Evolutionary conservation across 2,797 vertebrate species (phyloP).

Genomic region (Brotula barbata): DNA sequence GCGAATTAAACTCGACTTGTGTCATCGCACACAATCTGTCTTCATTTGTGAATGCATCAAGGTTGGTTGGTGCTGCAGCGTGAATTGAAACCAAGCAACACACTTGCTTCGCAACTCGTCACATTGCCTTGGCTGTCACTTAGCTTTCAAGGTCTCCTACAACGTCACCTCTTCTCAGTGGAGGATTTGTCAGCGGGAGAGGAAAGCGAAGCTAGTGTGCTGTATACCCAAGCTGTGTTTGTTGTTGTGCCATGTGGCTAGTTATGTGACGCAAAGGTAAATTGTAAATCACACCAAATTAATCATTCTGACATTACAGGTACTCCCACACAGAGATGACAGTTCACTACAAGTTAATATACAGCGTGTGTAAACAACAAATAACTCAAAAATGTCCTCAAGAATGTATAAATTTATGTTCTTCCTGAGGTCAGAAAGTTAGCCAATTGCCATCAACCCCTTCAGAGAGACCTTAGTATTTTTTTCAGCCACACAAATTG

Average conservation of each 20-base stretch:
- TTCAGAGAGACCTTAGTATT: no score
- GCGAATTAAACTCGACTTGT: constrained; percentile 64
- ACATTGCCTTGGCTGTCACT: constrained; percentile 46
- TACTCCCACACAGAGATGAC: not conserved
- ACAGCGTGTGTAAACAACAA: no score
- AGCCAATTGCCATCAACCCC: no score
- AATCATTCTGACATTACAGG: not conserved
- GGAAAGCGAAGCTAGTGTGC: constrained; percentile 23
- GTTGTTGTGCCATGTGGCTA: constrained; percentile 13
- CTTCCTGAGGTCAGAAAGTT: no score
- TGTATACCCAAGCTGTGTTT: not conserved
- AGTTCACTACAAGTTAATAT: not conserved
- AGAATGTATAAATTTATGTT: no score
- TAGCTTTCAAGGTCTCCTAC: constrained; percentile 63
- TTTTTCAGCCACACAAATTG: no score
- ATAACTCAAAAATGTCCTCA: no score
- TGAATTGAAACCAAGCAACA: constrained; percentile 65
- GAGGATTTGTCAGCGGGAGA: constrained; percentile 46
- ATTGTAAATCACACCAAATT: constrained; percentile 8
- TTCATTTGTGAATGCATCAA: constrained; percentile 72
- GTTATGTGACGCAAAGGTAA: constrained; percentile 5
- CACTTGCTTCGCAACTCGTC: constrained; percentile 53
- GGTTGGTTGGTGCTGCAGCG: constrained; percentile 43
- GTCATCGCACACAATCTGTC: constrained; percentile 73
- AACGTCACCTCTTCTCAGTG: constrained; percentile 42